phyloP scores from a whole-genome alignment of 2,113 vertebrate species.

The Ptyas mucosa region DNA sequence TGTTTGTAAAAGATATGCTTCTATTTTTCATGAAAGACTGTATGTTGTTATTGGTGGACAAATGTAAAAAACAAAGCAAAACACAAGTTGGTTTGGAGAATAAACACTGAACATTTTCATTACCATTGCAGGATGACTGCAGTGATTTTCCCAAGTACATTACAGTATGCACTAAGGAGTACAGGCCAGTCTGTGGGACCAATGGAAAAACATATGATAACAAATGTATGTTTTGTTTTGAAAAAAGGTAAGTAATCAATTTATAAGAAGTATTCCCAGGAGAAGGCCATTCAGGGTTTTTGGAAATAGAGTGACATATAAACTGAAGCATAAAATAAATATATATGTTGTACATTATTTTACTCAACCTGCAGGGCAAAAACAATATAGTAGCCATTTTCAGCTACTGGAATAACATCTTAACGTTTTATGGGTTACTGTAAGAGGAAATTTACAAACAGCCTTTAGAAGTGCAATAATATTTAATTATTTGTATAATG shows the following conservation, averaged over 20 bases:
- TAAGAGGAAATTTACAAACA: neutral
- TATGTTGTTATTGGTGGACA: neutral
- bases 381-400: neutral
- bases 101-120: neutral
- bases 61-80: neutral
- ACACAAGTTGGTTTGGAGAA: neutral
- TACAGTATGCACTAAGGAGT: neutral
- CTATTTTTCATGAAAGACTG: neutral
- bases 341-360: neutral
- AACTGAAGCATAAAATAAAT: neutral
- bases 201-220: neutral
- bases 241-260: neutral
- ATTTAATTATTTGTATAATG: neutral
- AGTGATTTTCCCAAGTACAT: neutral
- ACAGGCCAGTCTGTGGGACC: neutral
- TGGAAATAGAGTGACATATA: neutral
- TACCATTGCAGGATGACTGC: neutral
- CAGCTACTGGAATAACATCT: neutral
- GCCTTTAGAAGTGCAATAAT: neutral
- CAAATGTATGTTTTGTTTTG: neutral
- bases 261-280: neutral
- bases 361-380: neutral
- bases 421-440: neutral
- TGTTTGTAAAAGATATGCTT: neutral
- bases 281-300: neutral